A percentile compares a stretch with the other conserved stretches of the same genome.
Conservation (phyloP, 2,797 vertebrate genomes). For the Sebastes oblongus region DNA sequence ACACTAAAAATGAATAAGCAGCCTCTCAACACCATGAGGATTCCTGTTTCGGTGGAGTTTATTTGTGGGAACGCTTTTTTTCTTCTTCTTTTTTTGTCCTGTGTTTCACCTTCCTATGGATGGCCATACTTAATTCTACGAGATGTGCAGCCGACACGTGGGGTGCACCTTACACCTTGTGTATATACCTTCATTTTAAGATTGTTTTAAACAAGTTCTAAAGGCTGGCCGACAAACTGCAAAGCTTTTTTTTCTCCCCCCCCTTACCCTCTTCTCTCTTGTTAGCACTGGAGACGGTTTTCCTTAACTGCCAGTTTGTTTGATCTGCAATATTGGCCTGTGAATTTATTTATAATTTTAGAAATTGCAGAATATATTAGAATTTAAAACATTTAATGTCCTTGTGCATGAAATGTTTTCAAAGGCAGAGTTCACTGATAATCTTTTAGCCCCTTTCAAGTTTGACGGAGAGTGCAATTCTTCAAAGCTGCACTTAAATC, state of each 20-base stretch:
- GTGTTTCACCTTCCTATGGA: conserved; percentile 71
- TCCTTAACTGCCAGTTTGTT: conserved; percentile 62
- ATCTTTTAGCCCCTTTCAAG: conserved; percentile 55
- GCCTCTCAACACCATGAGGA: conserved; percentile 67
- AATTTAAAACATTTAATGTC: conserved; percentile 53
- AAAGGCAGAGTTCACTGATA: conserved; percentile 28
- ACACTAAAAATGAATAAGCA: conserved; percentile 76
- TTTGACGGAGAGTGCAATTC: conserved; percentile 54
- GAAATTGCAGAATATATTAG: conserved; percentile 59
- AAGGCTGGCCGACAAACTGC: conserved; percentile 89
- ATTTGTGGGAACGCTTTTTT: conserved; percentile 40
- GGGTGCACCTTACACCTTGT: conserved; percentile 78
- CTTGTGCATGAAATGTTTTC: conserved; percentile 57
- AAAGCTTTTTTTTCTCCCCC: conserved; percentile 17
- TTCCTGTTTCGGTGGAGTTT: conserved; percentile 66
- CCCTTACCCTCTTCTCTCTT: conserved; percentile 21
- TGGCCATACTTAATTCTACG: conserved; percentile 73
- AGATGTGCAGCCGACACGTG: conserved; percentile 61
- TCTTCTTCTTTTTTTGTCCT: conserved; percentile 17
- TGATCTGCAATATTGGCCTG: conserved; percentile 68
- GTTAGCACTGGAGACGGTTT: conserved; percentile 73
- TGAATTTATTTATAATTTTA: conserved; percentile 79
- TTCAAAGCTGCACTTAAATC: conserved; percentile 54
- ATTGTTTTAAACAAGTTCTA: conserved; percentile 87
- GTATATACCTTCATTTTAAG: conserved; percentile 86